Evolutionary conservation across 2,888 invertebrate species (phyloP).

Genomic region (Chironomus tentans): DNA sequence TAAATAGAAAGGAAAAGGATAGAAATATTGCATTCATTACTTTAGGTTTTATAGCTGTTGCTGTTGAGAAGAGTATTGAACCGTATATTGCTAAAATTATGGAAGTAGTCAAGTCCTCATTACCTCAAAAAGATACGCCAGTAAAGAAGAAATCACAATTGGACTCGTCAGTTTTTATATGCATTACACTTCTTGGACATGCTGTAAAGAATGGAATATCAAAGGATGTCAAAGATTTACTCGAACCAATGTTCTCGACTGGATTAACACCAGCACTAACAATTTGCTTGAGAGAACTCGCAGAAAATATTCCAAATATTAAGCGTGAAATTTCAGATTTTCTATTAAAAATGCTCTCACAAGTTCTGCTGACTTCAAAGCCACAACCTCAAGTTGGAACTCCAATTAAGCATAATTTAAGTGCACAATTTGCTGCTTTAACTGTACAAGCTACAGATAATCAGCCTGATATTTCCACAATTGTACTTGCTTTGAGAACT

Average conservation of each 20-base stretch:
- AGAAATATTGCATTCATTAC: slow-evolving; percentile 81
- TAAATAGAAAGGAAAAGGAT: slow-evolving; percentile 77
- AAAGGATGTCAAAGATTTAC: slow-evolving; percentile 67
- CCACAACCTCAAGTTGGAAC: slow-evolving; percentile 73
- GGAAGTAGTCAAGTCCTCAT: slow-evolving; percentile 65
- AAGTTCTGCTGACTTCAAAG: slow-evolving; percentile 75
- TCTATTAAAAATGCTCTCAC: slow-evolving; percentile 80
- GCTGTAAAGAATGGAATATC: slow-evolving; percentile 73
- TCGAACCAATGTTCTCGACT: slow-evolving; percentile 87
- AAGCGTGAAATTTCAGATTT: slow-evolving; percentile 89
- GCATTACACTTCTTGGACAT: slow-evolving; percentile 82
- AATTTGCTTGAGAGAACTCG: slow-evolving; percentile 81
- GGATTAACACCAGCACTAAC: slow-evolving; percentile 86
- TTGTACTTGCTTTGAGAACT: slow-evolving; percentile 86
- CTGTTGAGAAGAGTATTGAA: slow-evolving; percentile 73
- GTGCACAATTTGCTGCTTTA: slow-evolving; percentile 39
- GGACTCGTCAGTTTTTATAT: slow-evolving; percentile 87
- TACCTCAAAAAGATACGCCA: slow-evolving; percentile 69
- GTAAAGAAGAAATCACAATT: slow-evolving; percentile 66
- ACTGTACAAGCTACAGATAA: slow-evolving; percentile 32
- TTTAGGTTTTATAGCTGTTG: slow-evolving; percentile 82
- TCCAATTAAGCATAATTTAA: slow-evolving; percentile 48
- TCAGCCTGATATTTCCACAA: slow-evolving; percentile 64
- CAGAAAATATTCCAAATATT: slow-evolving; percentile 75
- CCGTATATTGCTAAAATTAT: slow-evolving; percentile 74